Conservation (phyloP, 2,797 vertebrate genomes). For the Macrochelys suwanniensis region DNA sequence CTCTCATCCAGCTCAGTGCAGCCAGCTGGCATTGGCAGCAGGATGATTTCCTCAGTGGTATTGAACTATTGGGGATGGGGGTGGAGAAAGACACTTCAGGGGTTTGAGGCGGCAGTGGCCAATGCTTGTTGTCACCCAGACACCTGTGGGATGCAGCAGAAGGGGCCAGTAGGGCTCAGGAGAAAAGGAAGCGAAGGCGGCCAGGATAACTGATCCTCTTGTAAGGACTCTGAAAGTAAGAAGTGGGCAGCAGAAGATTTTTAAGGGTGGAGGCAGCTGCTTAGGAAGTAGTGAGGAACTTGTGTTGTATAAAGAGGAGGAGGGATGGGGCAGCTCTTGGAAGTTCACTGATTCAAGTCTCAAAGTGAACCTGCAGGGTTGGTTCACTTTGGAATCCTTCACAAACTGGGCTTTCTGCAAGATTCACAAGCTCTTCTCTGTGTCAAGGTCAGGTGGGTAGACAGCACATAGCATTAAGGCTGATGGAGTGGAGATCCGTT, state of each 20-base stretch:
- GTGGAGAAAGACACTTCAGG: background rate
- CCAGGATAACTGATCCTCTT: background rate
- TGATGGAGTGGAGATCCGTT: constrained; percentile 25
- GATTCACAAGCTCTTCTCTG: constrained; percentile 40
- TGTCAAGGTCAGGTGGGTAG: constrained; percentile 32
- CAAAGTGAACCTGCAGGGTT: constrained; percentile 5
- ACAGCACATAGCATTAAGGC: constrained; percentile 21
- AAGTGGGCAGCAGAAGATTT: background rate
- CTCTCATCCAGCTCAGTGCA: background rate
- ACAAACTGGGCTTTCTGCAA: background rate
- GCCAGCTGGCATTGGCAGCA: background rate
- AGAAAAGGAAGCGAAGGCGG: background rate
- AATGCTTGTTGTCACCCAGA: background rate
- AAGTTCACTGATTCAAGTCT: background rate
- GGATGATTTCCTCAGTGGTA: background rate
- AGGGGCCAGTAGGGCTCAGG: background rate
- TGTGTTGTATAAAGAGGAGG: background rate
- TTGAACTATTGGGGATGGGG: background rate
- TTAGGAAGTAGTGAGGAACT: constrained; percentile 2
- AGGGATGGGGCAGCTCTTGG: background rate
- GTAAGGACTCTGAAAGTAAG: background rate
- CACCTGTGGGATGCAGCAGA: background rate
- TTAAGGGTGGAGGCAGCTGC: background rate
- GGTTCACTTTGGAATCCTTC: constrained; percentile 32
- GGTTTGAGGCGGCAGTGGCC: background rate